Evolutionary conservation across 2,797 vertebrate genomes (phyloP).

Genomic region (Melanotaenia nigrans): DNA sequence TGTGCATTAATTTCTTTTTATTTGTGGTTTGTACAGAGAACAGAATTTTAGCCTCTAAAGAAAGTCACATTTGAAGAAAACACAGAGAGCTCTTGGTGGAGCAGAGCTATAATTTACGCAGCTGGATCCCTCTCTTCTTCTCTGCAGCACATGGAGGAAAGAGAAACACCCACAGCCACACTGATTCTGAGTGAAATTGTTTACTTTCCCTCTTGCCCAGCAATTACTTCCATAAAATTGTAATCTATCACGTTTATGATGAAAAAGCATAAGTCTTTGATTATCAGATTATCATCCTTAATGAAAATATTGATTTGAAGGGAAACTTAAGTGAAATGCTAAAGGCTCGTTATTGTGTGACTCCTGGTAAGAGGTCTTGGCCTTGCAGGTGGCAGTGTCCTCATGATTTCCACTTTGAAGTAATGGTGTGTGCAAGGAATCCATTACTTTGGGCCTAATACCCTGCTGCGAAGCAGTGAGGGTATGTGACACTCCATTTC

Average conservation of each 20-base stretch:
- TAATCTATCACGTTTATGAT: slow-evolving; percentile 13
- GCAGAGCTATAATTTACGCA: slow-evolving; percentile 51
- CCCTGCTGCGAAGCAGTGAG: slow-evolving; percentile 63
- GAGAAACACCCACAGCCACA: slow-evolving; percentile 16
- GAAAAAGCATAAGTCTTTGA: slow-evolving; percentile 14
- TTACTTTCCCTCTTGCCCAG: not conserved
- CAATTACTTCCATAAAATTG: slow-evolving; percentile 8
- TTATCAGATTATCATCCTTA: slow-evolving; percentile 23
- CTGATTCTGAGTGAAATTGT: slow-evolving; percentile 11
- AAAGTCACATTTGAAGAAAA: slow-evolving; percentile 43
- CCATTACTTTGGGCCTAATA: slow-evolving; percentile 69
- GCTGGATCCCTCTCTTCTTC: slow-evolving; percentile 21
- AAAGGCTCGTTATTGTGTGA: slow-evolving; percentile 17
- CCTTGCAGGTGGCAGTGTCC: slow-evolving; percentile 54
- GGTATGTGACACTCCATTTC: slow-evolving; percentile 66
- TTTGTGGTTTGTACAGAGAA: slow-evolving; percentile 38
- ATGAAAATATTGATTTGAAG: slow-evolving; percentile 19
- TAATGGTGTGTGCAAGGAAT: slow-evolving; percentile 73
- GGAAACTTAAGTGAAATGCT: slow-evolving; percentile 19
- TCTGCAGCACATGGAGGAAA: slow-evolving; percentile 10
- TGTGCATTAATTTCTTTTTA: slow-evolving; percentile 40
- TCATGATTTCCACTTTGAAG: slow-evolving; percentile 68
- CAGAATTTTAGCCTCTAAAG: slow-evolving; percentile 16
- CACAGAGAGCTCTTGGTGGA: slow-evolving; percentile 22
- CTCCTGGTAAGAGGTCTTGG: slow-evolving; percentile 34